Conservation (phyloP, 2,888 invertebrate species). For the Napeogenes inachia region DNA sequence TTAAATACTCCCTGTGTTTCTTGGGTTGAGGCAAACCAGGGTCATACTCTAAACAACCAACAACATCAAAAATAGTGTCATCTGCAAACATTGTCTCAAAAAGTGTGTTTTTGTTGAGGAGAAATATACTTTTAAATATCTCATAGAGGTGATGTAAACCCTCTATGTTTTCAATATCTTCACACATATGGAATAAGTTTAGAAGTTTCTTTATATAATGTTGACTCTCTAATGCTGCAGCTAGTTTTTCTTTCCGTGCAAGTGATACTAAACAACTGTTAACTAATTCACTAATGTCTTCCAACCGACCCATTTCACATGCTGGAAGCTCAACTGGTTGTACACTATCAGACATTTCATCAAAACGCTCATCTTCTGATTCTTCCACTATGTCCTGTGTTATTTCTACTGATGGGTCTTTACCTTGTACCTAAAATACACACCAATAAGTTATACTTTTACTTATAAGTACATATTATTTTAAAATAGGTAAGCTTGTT, state of each 20-base stretch:
- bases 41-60: constrained; percentile 99
- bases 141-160: constrained; percentile 97
- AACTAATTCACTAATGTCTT: constrained; percentile 96
- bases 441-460: constrained; percentile 7
- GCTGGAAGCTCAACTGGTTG: constrained; percentile 96
- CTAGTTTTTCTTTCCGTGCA: constrained; percentile 94
- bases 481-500: no score
- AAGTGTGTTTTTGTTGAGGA: constrained; percentile 97
- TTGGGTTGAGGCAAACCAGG: constrained; percentile 90
- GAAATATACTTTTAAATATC: constrained; percentile 99
- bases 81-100: constrained; percentile 99
- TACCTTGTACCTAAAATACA: constrained; percentile 91
- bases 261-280: constrained; percentile 93
- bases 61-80: constrained; percentile 97
- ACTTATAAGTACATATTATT: no score
- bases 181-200: constrained; percentile 97
- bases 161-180: constrained; percentile 96
- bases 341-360: constrained; percentile 96
- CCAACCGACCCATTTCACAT: constrained; percentile 94
- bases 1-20: constrained; percentile 96
- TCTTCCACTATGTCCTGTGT: constrained; percentile 98
- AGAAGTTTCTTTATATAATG: constrained; percentile 96
- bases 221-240: constrained; percentile 94
- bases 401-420: constrained; percentile 98
- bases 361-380: constrained; percentile 97